phyloP scores from a whole-genome alignment of 2,888 invertebrate species.

The Catocala fraxini region DNA sequence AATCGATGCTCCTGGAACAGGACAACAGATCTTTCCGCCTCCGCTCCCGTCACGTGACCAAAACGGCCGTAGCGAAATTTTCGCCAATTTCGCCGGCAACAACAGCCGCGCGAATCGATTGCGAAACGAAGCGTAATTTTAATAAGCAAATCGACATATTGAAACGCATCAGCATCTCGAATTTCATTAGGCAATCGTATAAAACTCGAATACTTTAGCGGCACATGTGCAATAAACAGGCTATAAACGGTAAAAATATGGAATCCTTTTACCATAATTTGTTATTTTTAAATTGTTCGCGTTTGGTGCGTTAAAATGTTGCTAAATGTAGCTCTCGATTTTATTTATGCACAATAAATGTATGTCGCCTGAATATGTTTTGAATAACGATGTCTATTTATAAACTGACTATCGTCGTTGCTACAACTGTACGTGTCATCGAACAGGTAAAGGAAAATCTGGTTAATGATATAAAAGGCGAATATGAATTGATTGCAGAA shows the following conservation, averaged over 20 bases:
- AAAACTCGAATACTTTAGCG: slow-evolving; percentile 58
- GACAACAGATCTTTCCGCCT: slow-evolving; percentile 83
- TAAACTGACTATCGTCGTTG: neutral
- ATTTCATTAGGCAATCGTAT: slow-evolving; percentile 66
- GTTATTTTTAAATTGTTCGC: slow-evolving; percentile 52
- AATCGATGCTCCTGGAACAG: slow-evolving; percentile 86
- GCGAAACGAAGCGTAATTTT: slow-evolving; percentile 66
- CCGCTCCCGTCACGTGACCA: slow-evolving; percentile 74
- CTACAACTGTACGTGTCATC: slow-evolving; percentile 5
- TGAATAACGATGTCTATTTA: neutral
- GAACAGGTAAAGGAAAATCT: slow-evolving; percentile 19
- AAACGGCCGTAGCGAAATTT: slow-evolving; percentile 68
- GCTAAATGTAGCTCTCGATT: slow-evolving; percentile 28
- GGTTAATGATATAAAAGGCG: slow-evolving; percentile 12
- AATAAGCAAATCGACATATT: slow-evolving; percentile 67
- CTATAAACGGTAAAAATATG: slow-evolving; percentile 61
- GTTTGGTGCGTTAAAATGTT: slow-evolving; percentile 46
- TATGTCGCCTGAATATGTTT: slow-evolving; percentile 3
- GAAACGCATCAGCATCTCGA: slow-evolving; percentile 58
- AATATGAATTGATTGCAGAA: slow-evolving; percentile 32
- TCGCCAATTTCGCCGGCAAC: slow-evolving; percentile 63
- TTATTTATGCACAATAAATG: slow-evolving; percentile 31
- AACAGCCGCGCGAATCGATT: slow-evolving; percentile 55
- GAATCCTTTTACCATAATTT: slow-evolving; percentile 59
- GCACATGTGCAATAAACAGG: slow-evolving; percentile 61